phyloP scores from a whole-genome alignment of 1,140 invertebrate species.

The Penaeus vannamei region DNA sequence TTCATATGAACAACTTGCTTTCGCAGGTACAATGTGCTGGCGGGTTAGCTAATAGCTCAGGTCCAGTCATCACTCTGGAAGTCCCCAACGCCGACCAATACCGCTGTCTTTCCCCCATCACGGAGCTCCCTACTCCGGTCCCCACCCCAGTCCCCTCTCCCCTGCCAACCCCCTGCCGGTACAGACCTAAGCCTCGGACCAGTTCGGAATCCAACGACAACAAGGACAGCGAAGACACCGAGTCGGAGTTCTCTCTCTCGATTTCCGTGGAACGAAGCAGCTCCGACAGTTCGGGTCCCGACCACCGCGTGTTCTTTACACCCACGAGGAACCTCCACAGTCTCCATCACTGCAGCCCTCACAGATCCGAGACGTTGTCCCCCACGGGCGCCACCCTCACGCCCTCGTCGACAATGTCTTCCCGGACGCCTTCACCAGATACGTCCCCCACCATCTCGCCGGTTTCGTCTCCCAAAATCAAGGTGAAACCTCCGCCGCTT shows the following conservation, averaged over 20 bases:
- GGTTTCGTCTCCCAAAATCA: constrained; percentile 67
- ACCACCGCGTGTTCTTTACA: constrained; percentile 62
- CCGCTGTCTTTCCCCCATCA: constrained; percentile 82
- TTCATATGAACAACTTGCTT: constrained; percentile 27
- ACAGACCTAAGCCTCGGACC: constrained; percentile 58
- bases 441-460: constrained; percentile 63
- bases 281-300: constrained; percentile 64
- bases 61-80: constrained; percentile 81
- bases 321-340: constrained; percentile 27
- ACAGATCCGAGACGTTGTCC: constrained; percentile 36
- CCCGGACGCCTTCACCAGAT: constrained; percentile 55
- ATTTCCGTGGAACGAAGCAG: constrained; percentile 66
- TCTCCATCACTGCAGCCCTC: constrained; percentile 15
- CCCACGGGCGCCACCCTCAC: constrained; percentile 46
- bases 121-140: constrained; percentile 80
- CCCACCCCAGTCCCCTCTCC: constrained; percentile 76
- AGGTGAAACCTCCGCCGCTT: constrained; percentile 68
- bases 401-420: constrained; percentile 57
- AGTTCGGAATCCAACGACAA: constrained; percentile 65
- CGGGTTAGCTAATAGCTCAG: constrained; percentile 73
- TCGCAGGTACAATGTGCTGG: constrained; percentile 60
- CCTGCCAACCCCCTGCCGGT: constrained; percentile 76
- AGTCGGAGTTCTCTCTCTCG: constrained; percentile 63
- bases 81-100: constrained; percentile 77
- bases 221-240: constrained; percentile 65